A percentile compares a stretch with the other conserved stretches of the same genome.
Conservation (phyloP, 2,113 vertebrate species). For the Trichechus manatus region DNA sequence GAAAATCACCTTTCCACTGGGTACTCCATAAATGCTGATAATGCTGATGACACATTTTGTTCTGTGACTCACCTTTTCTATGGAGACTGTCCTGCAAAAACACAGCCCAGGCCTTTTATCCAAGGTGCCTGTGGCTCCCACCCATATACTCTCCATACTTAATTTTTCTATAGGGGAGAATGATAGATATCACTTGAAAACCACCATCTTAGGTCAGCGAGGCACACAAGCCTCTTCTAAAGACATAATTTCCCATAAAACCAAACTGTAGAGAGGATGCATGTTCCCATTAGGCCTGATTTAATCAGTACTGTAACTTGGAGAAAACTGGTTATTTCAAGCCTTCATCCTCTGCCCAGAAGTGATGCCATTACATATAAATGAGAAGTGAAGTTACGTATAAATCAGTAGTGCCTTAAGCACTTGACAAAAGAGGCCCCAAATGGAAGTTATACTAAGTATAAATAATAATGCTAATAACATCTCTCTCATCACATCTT, state of each 20-base stretch:
- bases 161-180: neutral
- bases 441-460: slow-evolving; percentile 31
- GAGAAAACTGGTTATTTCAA: slow-evolving; percentile 44
- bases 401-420: slow-evolving; percentile 43
- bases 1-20: neutral
- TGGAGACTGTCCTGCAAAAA: neutral
- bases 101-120: neutral
- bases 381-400: slow-evolving; percentile 44
- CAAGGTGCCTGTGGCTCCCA: neutral
- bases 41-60: neutral
- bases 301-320: slow-evolving; percentile 58
- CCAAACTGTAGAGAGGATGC: neutral
- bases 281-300: neutral
- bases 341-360: slow-evolving; percentile 71
- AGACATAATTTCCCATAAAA: slow-evolving; percentile 54
- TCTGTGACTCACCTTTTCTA: neutral
- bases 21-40: neutral
- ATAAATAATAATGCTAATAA: slow-evolving; percentile 67
- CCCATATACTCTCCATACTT: neutral
- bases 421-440: slow-evolving; percentile 9
- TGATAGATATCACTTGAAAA: neutral
- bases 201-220: neutral
- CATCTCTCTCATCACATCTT: slow-evolving; percentile 39
- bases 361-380: neutral
- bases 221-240: neutral